phyloP scores from a whole-genome alignment of 92 coral and sea anemone genomes.

The Metridium senile region DNA sequence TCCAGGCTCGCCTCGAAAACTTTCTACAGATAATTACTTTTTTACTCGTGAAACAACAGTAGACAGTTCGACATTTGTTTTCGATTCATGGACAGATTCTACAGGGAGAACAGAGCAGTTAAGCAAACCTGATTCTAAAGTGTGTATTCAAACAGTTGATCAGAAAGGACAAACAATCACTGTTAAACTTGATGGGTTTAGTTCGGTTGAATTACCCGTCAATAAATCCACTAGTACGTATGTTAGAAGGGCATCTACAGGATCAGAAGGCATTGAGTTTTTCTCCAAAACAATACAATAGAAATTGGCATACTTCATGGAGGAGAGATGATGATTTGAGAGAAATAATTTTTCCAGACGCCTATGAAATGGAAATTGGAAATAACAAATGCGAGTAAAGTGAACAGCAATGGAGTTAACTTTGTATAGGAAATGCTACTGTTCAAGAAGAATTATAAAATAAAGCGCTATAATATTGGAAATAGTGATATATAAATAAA shows the following conservation, averaged over 20 bases:
- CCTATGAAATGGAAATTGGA: no score
- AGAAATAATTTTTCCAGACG: no score
- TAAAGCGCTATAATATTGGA: no score
- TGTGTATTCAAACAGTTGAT: slow-evolving; percentile 31
- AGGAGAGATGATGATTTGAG: no score
- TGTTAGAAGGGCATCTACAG: slow-evolving; percentile 78
- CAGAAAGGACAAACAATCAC: slow-evolving; percentile 67
- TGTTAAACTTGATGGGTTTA: slow-evolving; percentile 67
- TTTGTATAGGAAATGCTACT: no score
- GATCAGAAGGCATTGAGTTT: slow-evolving; percentile 66
- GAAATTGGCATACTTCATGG: slow-evolving; percentile 15
- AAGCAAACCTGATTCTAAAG: slow-evolving; percentile 19
- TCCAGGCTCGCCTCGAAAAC: slow-evolving; percentile 17
- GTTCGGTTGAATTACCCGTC: slow-evolving; percentile 64
- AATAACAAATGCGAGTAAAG: no score
- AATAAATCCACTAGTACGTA: slow-evolving; percentile 42
- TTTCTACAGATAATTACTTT: slow-evolving; percentile 22
- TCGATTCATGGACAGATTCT: slow-evolving; percentile 30
- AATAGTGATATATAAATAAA: no score
- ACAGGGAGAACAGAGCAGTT: slow-evolving; percentile 18
- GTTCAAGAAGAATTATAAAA: no score
- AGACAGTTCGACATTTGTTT: slow-evolving; percentile 29
- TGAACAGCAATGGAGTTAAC: no score
- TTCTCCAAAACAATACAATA: slow-evolving; percentile 21
- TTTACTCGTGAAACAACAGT: slow-evolving; percentile 25